These are phyloP conservation scores for Alligator sinensis DNA, from an alignment of 2,113 vertebrate genomes.

Conservation along the genomic window DNA sequence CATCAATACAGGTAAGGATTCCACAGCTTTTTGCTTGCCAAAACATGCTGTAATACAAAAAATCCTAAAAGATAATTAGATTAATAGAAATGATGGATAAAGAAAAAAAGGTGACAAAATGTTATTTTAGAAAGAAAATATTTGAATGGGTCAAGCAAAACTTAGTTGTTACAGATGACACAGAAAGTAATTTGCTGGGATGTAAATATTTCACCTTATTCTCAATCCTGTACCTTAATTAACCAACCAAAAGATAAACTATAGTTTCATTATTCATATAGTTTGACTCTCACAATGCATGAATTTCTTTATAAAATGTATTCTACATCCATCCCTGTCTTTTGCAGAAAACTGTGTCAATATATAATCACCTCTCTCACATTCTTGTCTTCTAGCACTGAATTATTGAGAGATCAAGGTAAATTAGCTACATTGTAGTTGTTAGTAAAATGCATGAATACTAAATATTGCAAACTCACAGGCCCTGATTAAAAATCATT, in stretches of 20 bases:
- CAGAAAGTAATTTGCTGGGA: not conserved
- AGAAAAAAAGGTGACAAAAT: not conserved
- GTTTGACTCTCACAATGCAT: not conserved
- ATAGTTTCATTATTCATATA: not conserved
- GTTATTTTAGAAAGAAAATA: not conserved
- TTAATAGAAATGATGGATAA: not conserved
- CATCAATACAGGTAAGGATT: not conserved
- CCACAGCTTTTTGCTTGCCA: not conserved
- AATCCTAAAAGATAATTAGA: not conserved
- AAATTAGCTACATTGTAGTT: not conserved
- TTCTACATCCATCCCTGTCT: not conserved
- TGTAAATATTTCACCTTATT: not conserved
- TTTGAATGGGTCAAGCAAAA: not conserved
- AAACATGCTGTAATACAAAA: not conserved
- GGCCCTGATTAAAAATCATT: not conserved
- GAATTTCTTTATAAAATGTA: not conserved
- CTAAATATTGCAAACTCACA: not conserved
- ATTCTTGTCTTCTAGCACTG: not conserved
- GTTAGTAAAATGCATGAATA: not conserved
- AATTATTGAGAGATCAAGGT: not conserved
- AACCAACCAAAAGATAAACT: not conserved
- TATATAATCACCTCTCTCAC: not conserved
- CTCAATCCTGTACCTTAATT: not conserved
- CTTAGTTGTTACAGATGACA: not conserved
- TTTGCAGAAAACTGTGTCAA: not conserved